phyloP scores from a whole-genome alignment of 2,113 vertebrate species.

The Tympanuchus pallidicinctus region DNA sequence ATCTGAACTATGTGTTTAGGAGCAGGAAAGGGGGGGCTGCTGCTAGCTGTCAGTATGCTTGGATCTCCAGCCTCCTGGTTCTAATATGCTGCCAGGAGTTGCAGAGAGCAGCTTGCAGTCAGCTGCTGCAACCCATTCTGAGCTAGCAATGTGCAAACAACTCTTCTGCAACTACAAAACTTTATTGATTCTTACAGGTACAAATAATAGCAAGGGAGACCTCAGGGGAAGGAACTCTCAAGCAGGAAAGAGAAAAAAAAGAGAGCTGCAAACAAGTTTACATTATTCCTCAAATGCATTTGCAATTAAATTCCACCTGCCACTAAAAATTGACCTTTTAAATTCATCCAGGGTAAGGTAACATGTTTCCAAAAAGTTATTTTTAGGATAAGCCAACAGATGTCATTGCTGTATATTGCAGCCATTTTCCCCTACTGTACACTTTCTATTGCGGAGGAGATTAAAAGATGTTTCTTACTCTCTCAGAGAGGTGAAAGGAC shows the following conservation, averaged over 20 bases:
- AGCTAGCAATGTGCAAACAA: not conserved
- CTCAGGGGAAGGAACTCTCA: not conserved
- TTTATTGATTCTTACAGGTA: constrained; percentile 27
- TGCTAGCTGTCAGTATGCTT: constrained; percentile 46
- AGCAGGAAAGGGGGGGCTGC: constrained; percentile 1
- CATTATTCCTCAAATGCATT: constrained; percentile 46
- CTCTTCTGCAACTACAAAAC: not conserved
- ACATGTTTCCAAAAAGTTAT: constrained; percentile 50
- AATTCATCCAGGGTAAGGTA: constrained; percentile 21
- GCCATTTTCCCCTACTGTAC: constrained; percentile 44
- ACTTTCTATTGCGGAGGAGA: constrained; percentile 45
- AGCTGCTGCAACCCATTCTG: constrained; percentile 44
- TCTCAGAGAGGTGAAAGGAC: constrained; percentile 50
- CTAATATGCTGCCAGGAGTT: constrained; percentile 48
- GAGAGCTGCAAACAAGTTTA: constrained; percentile 35
- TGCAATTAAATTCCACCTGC: constrained; percentile 36
- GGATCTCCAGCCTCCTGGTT: constrained; percentile 66
- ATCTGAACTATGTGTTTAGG: constrained; percentile 44
- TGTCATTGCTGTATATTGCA: constrained; percentile 46
- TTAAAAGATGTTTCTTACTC: constrained; percentile 31
- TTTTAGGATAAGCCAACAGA: constrained; percentile 45
- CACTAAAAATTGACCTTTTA: constrained; percentile 40
- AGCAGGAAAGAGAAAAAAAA: not conserved
- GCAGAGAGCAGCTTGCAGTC: constrained; percentile 59
- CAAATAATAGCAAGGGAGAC: constrained; percentile 2